A percentile compares a stretch with the other conserved stretches of the same genome.
Conservation (phyloP, 2,797 vertebrate species). For the Tiaroga cobitis region DNA sequence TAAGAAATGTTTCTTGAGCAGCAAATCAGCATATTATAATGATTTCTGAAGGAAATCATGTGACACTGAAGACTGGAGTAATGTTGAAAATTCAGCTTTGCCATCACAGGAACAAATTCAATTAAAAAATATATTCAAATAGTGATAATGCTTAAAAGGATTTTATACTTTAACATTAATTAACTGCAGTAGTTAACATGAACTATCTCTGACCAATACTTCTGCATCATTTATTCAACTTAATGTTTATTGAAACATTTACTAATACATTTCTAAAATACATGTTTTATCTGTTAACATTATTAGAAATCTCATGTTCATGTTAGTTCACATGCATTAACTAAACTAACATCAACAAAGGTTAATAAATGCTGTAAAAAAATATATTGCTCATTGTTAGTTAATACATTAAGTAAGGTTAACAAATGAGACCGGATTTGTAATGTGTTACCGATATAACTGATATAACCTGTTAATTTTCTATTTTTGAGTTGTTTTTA, state of each 20-base stretch:
- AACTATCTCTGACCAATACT: background rate
- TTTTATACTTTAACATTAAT: background rate
- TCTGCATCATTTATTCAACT: background rate
- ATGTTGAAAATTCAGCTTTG: background rate
- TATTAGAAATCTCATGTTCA: background rate
- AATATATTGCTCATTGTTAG: background rate
- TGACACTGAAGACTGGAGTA: background rate
- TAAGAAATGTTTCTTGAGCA: background rate
- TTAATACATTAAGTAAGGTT: background rate
- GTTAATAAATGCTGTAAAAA: background rate
- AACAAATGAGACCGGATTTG: background rate
- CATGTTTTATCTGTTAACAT: background rate
- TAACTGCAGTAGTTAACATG: background rate
- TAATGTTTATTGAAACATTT: background rate
- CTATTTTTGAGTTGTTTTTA: background rate
- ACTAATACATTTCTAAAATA: background rate
- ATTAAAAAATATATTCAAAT: background rate
- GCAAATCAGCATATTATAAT: background rate
- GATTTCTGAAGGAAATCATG: background rate
- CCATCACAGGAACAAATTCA: background rate
- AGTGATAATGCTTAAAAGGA: background rate
- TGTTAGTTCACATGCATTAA: no score
- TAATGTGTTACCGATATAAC: background rate
- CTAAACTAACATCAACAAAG: background rate
- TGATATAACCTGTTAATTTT: background rate